A percentile compares a stretch with the other conserved stretches of the same genome.
Conservation (phyloP, 2,113 vertebrate species). For the Recurvirostra avosetta region DNA sequence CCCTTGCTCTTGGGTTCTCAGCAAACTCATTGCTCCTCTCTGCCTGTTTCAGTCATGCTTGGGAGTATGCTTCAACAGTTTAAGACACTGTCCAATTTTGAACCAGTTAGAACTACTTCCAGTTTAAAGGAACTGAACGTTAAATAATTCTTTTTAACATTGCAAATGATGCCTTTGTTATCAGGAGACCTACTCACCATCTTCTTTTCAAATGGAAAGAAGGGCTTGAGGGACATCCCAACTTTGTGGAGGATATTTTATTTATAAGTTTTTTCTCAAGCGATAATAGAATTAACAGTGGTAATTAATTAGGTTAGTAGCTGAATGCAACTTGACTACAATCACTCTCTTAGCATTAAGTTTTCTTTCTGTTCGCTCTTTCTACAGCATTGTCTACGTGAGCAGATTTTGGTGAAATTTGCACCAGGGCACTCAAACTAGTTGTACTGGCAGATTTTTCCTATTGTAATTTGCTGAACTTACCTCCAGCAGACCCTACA, state of each 20-base stretch:
- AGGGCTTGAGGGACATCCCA: neutral
- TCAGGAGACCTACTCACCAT: neutral
- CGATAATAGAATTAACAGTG: neutral
- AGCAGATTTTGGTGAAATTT: neutral
- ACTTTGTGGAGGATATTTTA: neutral
- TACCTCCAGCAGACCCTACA: neutral
- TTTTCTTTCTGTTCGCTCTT: neutral
- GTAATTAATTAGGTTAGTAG: constrained; percentile 3
- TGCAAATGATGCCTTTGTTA: constrained; percentile 12
- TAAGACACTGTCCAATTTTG: neutral
- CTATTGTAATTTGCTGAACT: neutral
- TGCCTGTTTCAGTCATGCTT: neutral
- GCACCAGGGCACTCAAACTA: neutral
- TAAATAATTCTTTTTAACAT: neutral
- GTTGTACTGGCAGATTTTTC: neutral
- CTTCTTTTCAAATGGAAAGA: neutral
- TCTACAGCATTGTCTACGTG: neutral
- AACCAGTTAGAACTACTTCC: neutral
- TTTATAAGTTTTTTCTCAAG: constrained; percentile 4
- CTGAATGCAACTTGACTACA: neutral
- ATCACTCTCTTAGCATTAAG: neutral
- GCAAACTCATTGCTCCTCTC: neutral
- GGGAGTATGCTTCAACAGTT: neutral
- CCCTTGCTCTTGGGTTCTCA: neutral
- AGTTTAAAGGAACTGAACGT: neutral